These are phyloP conservation scores for Pemphigus obesinymphae DNA, from an alignment of 1,140 invertebrate species.

Conservation along the genomic window DNA sequence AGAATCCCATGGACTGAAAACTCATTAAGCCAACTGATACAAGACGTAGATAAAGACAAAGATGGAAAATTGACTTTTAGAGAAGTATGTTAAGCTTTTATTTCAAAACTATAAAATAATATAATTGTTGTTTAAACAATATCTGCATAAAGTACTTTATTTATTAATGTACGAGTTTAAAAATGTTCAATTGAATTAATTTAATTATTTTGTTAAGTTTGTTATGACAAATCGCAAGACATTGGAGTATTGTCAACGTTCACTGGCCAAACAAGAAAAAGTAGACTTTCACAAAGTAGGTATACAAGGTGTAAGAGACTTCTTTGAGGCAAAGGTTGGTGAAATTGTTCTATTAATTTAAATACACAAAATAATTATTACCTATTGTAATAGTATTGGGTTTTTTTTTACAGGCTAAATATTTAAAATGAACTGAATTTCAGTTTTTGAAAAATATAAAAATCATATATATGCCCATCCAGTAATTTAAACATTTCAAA, in stretches of 20 bases:
- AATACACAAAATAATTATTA: background rate
- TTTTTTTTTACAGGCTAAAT: slow-evolving; percentile 12
- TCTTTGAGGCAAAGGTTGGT: slow-evolving; percentile 14
- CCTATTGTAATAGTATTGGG: background rate
- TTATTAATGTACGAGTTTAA: too few species aligned
- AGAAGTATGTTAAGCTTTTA: background rate
- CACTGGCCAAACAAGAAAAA: slow-evolving; percentile 23
- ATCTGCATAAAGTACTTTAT: too few species aligned
- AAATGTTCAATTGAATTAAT: background rate
- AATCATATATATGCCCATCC: background rate
- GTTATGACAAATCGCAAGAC: slow-evolving; percentile 17
- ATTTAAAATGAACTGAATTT: background rate
- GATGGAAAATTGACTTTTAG: slow-evolving; percentile 30
- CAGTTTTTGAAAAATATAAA: background rate
- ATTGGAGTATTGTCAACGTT: slow-evolving; percentile 16
- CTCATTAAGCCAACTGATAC: slow-evolving; percentile 5
- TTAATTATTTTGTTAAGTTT: background rate
- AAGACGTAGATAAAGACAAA: slow-evolving; percentile 12
- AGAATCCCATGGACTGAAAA: slow-evolving; percentile 27
- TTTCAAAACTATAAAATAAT: background rate
- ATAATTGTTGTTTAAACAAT: background rate
- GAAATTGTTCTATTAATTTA: background rate
- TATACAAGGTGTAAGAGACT: slow-evolving; percentile 17
- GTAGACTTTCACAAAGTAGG: slow-evolving; percentile 30
- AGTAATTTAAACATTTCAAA: background rate